Evolutionary conservation across 1,140 invertebrate species (phyloP), one percentile per base, ranked within the genome.

Genomic region (Drosophila paulistorum): DNA sequence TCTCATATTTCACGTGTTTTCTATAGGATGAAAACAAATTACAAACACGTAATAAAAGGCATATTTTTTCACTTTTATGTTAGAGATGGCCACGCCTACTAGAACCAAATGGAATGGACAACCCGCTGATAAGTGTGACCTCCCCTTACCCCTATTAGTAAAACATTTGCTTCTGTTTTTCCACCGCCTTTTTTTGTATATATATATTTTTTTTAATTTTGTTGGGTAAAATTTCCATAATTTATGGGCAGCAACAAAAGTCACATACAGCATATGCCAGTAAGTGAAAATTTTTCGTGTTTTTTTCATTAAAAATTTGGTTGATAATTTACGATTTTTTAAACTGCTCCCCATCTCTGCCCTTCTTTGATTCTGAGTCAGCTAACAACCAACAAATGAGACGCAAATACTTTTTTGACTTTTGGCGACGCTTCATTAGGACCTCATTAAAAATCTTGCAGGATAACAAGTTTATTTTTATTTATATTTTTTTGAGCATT

Each of bases 241-340:
- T 87, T 89, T 87, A 87, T 87, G 80, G 66, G 63, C 84, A 72
- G 66, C 84, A 84, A 79, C 83, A 89, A 84, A 87, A 86, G 83
- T 86, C 83, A 87, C 83, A 80, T 51, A 65, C 75, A 80, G 79
- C 83, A 87, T 86, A 86, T 86, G 82, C 75, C 45, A 48, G 20
- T 37, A 55, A 58, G 57, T 60, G 20, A 51, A 54, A 39, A 13
- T 39, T 39, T 39, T 39, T n/a, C 37, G 3, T 39, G 63, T 82
- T 81, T 87, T 81, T 71, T 78, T 76, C 60, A 80, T 89, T 79
- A 86, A 87, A 81, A 86, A 79, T 71, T 81, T 79, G 79, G 71
- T 86, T 77, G 59, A 69, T 79, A 77, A 86, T 86, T 86, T 86
- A 89, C 84, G 83, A 83, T 87, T 77, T 71, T 86, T 71, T 75